Percentiles rank a stretch among this genome's conserved stretches.
Conservation (phyloP, 2,888 invertebrate genomes). For the Monoplex corrugatus region DNA sequence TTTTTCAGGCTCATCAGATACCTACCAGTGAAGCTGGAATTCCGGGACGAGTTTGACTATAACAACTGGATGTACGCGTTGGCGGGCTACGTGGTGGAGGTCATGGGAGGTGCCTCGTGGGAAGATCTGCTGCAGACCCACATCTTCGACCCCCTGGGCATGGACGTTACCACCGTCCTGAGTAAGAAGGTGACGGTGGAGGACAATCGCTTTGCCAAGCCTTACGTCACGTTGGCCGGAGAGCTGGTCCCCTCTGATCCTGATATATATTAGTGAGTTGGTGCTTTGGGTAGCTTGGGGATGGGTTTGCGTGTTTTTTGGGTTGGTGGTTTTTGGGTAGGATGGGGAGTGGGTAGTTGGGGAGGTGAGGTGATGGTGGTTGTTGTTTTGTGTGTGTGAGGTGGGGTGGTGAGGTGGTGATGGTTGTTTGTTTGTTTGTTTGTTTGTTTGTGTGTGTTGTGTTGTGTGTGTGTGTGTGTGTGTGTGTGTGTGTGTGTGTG, state of each 20-base stretch:
- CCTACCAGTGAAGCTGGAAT: not conserved
- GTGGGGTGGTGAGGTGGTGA: no score
- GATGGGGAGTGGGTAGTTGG: no score
- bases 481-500: no score
- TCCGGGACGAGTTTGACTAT: slow-evolving; percentile 47
- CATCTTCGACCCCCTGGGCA: slow-evolving; percentile 44
- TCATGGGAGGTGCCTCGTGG: slow-evolving; percentile 44
- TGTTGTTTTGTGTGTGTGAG: no score
- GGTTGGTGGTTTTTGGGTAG: no score
- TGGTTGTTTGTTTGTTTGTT: no score
- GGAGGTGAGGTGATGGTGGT: no score
- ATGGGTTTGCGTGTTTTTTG: no score
- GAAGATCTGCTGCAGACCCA: slow-evolving; percentile 38
- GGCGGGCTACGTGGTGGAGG: slow-evolving; percentile 36
- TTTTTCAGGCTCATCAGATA: slow-evolving; percentile 27
- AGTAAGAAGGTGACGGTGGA: slow-evolving; percentile 31
- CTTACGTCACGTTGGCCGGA: slow-evolving; percentile 35
- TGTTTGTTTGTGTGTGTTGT: no score
- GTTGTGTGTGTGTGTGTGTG: no score
- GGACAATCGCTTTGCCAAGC: slow-evolving; percentile 47
- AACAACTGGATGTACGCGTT: slow-evolving; percentile 55
- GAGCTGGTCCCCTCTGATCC: slow-evolving; percentile 40
- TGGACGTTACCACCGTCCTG: slow-evolving; percentile 42
- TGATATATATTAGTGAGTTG: slow-evolving; percentile 33
- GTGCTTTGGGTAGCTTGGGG: no score